Evolutionary conservation across 2,888 invertebrate species (phyloP), one percentile per base, ranked within the genome.

Genomic region (Diaprepes abbreviatus): DNA sequence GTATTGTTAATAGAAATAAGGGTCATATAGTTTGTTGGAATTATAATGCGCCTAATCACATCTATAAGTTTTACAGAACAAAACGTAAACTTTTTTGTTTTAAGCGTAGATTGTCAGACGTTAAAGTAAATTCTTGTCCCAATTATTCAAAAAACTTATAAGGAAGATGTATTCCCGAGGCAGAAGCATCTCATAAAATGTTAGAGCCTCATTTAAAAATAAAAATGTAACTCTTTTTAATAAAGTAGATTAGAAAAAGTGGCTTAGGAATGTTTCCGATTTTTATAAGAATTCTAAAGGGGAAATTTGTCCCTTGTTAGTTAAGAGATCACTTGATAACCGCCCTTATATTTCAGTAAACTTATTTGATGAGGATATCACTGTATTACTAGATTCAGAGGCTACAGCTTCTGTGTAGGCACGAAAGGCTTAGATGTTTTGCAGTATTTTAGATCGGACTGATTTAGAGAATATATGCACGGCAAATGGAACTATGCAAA

Each of bases 341-440:
- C 35, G 55, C 6, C 55, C 55, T 36, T 55, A 55, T 55, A 55
- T 55, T n/a, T 12, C 28, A 7, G 12, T 57, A 2, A 31, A 35
- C 1, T 21, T 57, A 14, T 33, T 38, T 36, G 38, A 57, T 14
- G 1, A 14, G 10, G 7, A 1, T 6, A 24, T 57, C 7, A 21
- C 14, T 21, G 36, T 14, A 17, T 14, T 57, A 7, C 7, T 57
- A 38, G 57, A 57, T 21, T 31, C 16, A 3, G 57, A 40, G 1
- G 57, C 57, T 12, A 57, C 36, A 7, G 12, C 16, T 12, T 57
- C 57, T 10, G 35, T 57, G 2, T 3, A 38, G 7, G 57, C 38
- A 3, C 9, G 5, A 17, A 17, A 57, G 1, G 55, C 16, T 55
- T 17, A 36, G 3, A 17, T n/a, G n/a, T n/a, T n/a, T n/a, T n/a